Conservation (phyloP, 2,113 vertebrate genomes). For the Carassius carassius region DNA sequence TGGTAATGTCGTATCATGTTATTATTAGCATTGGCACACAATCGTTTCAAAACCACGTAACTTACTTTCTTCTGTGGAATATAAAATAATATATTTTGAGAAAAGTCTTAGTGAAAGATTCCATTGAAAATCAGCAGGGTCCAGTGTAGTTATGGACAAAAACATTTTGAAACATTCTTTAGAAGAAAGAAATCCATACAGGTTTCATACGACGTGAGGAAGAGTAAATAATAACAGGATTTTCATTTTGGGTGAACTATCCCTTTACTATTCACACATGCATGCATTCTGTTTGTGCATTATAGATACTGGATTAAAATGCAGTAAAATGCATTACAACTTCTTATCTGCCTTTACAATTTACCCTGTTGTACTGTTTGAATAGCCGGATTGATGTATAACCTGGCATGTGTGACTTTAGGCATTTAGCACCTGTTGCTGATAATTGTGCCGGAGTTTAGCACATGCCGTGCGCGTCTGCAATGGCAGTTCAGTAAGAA, state of each 20-base stretch:
- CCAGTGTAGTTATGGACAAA: no score
- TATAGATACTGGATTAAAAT: not conserved
- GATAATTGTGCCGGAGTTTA: constrained; percentile 17
- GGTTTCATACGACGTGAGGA: no score
- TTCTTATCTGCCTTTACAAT: not conserved
- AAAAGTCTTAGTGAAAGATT: no score
- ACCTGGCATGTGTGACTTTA: not conserved
- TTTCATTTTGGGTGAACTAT: no score
- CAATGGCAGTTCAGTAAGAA: not conserved
- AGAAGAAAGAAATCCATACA: not conserved
- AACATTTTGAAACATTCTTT: no score
- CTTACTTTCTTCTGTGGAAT: no score
- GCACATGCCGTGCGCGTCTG: constrained; percentile 1
- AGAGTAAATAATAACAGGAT: no score
- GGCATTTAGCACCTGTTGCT: constrained; percentile 54
- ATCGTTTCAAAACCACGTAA: no score
- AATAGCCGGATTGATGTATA: not conserved
- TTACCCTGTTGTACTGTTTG: not conserved
- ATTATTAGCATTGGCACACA: no score
- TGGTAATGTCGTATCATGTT: not conserved
- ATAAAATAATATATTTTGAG: no score
- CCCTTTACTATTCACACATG: not conserved
- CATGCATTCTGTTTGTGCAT: not conserved
- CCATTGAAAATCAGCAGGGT: no score
- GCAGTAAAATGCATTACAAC: not conserved